These are phyloP conservation scores for Drosophila affinis DNA, from an alignment of 2,888 invertebrate genomes.

Conservation along the genomic window DNA sequence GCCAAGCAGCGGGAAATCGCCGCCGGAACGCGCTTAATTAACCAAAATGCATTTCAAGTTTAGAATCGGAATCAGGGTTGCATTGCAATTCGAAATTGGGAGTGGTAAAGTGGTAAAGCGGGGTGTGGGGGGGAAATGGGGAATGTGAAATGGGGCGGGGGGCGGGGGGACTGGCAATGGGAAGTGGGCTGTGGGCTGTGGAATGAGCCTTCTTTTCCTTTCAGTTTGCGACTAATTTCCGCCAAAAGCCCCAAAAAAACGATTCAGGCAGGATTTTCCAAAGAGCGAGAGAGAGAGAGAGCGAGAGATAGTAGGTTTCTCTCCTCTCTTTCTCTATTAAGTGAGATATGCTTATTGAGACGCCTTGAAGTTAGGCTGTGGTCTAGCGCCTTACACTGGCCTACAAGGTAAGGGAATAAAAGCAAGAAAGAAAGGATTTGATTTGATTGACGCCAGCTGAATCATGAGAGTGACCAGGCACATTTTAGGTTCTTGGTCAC, in stretches of 20 bases:
- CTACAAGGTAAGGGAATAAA: conserved; percentile 10
- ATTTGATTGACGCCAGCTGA: too few species aligned
- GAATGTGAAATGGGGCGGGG: background rate
- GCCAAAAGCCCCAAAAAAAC: conserved; percentile 22
- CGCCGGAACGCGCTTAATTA: conserved; percentile 76
- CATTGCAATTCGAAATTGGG: conserved; percentile 1
- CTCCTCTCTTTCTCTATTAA: background rate
- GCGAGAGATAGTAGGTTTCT: background rate
- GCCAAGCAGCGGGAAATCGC: conserved; percentile 76
- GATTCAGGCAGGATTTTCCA: conserved; percentile 38
- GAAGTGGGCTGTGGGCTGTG: background rate
- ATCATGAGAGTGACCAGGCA: too few species aligned
- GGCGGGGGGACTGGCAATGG: background rate
- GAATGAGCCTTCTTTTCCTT: background rate
- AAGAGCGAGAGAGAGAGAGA: background rate
- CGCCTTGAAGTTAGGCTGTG: conserved; percentile 11
- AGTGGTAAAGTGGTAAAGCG: conserved; percentile 5
- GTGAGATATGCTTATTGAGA: conserved; percentile 60
- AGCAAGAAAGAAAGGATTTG: too few species aligned
- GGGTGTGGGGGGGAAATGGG: background rate
- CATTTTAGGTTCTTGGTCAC: too few species aligned
- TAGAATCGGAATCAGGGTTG: conserved; percentile 46
- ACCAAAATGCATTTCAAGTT: conserved; percentile 73
- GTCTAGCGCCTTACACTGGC: conserved; percentile 48
- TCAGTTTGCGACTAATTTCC: conserved; percentile 54